These are phyloP conservation scores for Ceratitis capitata DNA, from an alignment of 1,140 invertebrate genomes.

Conservation along the genomic window DNA sequence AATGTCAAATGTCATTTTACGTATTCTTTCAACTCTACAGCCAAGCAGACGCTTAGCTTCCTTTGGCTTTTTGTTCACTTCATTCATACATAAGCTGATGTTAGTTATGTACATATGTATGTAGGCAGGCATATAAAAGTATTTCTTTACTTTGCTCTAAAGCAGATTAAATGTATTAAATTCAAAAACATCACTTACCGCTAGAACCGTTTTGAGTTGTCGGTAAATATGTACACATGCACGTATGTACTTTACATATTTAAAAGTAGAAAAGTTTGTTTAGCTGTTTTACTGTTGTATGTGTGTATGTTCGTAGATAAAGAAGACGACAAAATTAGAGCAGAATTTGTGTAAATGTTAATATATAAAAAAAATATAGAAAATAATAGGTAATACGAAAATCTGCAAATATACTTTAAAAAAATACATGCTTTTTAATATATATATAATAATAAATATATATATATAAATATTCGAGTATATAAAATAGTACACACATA, in stretches of 20 bases:
- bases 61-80: not conserved
- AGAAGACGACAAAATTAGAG: not conserved
- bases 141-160: not conserved
- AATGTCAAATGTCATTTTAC: not conserved
- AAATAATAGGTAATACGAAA: not conserved
- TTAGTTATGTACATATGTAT: not conserved
- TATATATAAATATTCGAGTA: not conserved
- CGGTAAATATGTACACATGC: no score
- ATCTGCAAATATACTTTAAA: not conserved
- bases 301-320: not conserved
- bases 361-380: not conserved
- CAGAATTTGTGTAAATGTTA: not conserved
- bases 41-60: not conserved
- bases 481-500: not conserved
- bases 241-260: no score
- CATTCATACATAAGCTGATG: not conserved
- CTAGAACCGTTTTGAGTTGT: not conserved
- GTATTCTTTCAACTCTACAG: not conserved
- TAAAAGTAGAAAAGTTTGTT: no score
- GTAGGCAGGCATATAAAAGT: no score
- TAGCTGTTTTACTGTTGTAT: no score
- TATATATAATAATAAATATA: not conserved
- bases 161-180: not conserved
- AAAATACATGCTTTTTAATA: no score
- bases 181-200: not conserved